Conservation (phyloP, 2,113 vertebrate genomes). For the Sinocyclocheilus anshuiensis region DNA sequence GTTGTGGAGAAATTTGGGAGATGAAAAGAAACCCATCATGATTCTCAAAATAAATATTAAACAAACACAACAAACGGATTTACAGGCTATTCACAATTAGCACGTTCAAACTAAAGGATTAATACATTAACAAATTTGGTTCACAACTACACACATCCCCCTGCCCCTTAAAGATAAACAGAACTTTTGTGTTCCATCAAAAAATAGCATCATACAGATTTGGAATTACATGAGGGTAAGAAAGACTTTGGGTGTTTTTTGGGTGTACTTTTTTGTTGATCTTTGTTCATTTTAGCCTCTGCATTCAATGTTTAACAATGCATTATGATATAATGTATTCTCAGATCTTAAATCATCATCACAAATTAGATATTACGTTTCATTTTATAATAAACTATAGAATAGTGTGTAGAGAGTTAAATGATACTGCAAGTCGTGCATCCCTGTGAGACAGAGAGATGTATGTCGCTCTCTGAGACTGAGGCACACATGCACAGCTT, state of each 20-base stretch:
- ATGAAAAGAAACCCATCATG: background rate
- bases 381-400: background rate
- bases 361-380: background rate
- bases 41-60: background rate
- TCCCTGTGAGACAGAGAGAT: constrained; percentile 23
- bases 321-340: background rate
- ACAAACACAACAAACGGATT: background rate
- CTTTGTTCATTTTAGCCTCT: background rate
- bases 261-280: background rate
- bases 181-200: background rate
- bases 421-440: background rate
- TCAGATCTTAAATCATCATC: background rate
- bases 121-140: background rate
- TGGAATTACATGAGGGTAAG: background rate
- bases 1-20: background rate
- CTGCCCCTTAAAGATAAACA: background rate
- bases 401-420: background rate
- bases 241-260: background rate
- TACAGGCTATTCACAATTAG: too few species aligned
- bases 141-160: background rate
- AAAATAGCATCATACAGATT: background rate
- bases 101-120: background rate
- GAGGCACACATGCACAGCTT: constrained; percentile 42
- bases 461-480: constrained; percentile 19
- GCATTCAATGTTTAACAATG: background rate